Evolutionary conservation across 2,888 invertebrate species (phyloP), one percentile per base, ranked within the genome.

Genomic region (Megastigmus dorsalis): DNA sequence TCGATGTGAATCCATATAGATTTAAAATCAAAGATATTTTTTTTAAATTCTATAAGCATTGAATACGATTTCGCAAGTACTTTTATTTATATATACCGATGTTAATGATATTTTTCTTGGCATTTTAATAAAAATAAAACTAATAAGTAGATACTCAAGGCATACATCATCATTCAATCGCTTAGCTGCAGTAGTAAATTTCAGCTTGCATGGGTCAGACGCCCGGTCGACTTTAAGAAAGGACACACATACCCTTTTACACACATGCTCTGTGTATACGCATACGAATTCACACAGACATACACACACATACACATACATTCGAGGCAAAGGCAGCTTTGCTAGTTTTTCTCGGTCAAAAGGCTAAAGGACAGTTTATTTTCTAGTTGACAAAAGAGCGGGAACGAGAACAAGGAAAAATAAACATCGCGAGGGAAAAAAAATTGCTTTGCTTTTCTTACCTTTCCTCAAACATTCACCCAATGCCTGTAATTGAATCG

Each of bases 281-380:
- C n/a, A n/a, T n/a, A n/a, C n/a, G n/a, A n/a, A n/a, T n/a, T n/a
- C n/a, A n/a, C n/a, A n/a, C n/a, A n/a, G n/a, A n/a, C n/a, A n/a
- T n/a, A 38, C 50, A 26, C 9, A n/a, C 43, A 33, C 43, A 43
- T 20, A 30, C 20, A 20, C 30, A 30, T 36, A 33, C n/a, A n/a
- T n/a, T n/a, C n/a, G 26, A 30, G 3, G 26, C 23, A 45, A 6
- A 59, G 41, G 48, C 30, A 7, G 57, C 48, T 67, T 57, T 59
- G 38, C 50, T 15, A 15, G n/a, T 26, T 68, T 59, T 68, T 48
- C 50, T 48, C 68, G 50, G 59, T 50, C 59, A 57, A 67, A 67
- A 67, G 57, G 36, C 48, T 57, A 67, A 57, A 57, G 30, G 45
- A 57, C 57, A 67, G 26, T 67, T 57, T 67, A 67, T 67, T 59